Percentiles rank a stretch among this genome's conserved stretches.
phyloP scores from a whole-genome alignment of 1,140 invertebrate species.

The Panagrolaimus sp. region DNA sequence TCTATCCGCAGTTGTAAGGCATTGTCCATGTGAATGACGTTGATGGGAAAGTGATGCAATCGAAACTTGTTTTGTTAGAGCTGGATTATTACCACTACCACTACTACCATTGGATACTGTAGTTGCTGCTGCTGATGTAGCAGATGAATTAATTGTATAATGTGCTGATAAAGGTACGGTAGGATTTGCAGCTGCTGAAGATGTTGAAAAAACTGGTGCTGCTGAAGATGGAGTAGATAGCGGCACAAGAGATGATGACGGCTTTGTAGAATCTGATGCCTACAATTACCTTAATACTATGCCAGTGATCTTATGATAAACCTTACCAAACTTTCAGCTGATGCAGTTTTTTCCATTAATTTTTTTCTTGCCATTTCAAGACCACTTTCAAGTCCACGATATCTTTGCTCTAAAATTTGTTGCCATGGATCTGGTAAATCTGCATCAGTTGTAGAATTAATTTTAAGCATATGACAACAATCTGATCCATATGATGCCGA shows the following conservation, averaged over 20 bases:
- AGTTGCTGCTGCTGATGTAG: neutral
- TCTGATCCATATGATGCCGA: conserved; percentile 28
- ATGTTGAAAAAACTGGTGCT: neutral
- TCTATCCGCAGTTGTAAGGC: conserved; percentile 27
- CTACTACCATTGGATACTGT: neutral
- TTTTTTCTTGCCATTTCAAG: conserved; percentile 33
- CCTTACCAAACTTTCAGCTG: conserved; percentile 1
- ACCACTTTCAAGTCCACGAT: conserved; percentile 32
- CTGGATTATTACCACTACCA: neutral
- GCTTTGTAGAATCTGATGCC: neutral
- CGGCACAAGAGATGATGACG: neutral
- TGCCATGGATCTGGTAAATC: conserved; percentile 44
- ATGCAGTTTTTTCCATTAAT: neutral
- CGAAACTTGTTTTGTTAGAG: neutral
- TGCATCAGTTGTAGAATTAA: conserved; percentile 36
- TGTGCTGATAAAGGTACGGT: conserved; percentile 11
- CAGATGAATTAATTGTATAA: conserved; percentile 6
- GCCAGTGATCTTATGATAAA: neutral
- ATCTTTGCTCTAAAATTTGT: conserved; percentile 18
- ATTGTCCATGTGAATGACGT: conserved; percentile 28
- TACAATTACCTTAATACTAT: neutral
- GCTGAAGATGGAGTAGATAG: neutral
- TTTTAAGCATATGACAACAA: conserved; percentile 36
- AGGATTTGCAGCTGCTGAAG: conserved; percentile 9
- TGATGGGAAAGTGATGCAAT: neutral